A percentile compares a stretch with the other conserved stretches of the same genome.
These are phyloP conservation scores for Chloroclysta siterata DNA, from an alignment of 2,888 invertebrate genomes.

Conservation along the genomic window DNA sequence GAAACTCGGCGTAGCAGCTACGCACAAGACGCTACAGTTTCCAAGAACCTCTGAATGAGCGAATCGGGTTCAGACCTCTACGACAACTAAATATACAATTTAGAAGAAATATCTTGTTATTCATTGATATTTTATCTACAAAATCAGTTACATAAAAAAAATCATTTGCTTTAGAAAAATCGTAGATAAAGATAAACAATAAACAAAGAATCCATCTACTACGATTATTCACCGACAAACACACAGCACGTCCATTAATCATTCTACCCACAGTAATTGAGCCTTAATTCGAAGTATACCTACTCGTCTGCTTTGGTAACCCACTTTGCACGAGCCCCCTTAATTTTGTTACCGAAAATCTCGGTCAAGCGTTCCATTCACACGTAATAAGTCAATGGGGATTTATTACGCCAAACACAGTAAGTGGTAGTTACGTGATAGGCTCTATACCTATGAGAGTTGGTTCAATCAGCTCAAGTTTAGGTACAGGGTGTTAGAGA, in stretches of 20 bases:
- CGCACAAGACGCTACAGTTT: no score
- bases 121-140: no score
- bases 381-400: constrained; percentile 32
- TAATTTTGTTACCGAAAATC: constrained; percentile 32
- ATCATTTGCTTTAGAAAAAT: no score
- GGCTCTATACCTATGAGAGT: constrained; percentile 22
- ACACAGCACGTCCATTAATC: constrained; percentile 11
- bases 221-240: background rate
- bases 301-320: constrained; percentile 23
- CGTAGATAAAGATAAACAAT: no score
- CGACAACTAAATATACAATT: no score
- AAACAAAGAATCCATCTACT: background rate
- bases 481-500: background rate
- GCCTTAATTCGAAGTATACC: constrained; percentile 18
- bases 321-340: constrained; percentile 17
- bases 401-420: constrained; percentile 34
- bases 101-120: no score
- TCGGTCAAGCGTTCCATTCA: constrained; percentile 33
- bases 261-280: constrained; percentile 21
- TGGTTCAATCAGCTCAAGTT: constrained; percentile 15
- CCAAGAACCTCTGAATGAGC: no score
- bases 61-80: no score
- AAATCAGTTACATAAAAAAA: no score
- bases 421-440: constrained; percentile 29
- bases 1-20: no score